These are phyloP conservation scores for Cataglyphis rosenhaueri DNA, from an alignment of 2,888 invertebrate species.

Conservation along the genomic window DNA sequence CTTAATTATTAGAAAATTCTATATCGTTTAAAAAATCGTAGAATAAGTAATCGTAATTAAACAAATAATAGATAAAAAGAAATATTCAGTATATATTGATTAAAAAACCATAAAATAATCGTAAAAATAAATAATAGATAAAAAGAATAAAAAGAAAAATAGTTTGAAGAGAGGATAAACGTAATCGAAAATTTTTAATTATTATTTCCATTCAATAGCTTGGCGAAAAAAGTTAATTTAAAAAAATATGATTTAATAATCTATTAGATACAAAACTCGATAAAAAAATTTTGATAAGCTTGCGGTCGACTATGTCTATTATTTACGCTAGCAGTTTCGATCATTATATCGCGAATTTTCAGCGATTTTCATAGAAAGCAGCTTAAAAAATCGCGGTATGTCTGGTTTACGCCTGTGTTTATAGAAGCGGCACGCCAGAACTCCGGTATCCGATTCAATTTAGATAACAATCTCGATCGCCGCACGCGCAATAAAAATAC, in stretches of 20 bases:
- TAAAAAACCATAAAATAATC: not conserved
- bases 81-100: not conserved
- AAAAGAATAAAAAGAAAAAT: not conserved
- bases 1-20: not conserved
- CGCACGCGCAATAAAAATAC: constrained; percentile 73
- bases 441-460: constrained; percentile 74
- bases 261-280: not conserved
- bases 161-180: not conserved
- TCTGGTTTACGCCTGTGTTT: constrained; percentile 69
- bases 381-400: constrained; percentile 69
- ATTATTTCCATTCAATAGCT: not conserved
- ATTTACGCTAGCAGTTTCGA: constrained; percentile 36
- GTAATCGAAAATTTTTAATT: not conserved
- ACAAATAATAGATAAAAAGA: not conserved
- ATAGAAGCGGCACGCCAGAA: constrained; percentile 70
- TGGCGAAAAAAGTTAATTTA: not conserved
- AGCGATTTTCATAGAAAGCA: constrained; percentile 74
- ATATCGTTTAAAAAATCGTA: not conserved
- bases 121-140: not conserved
- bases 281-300: constrained; percentile 4
- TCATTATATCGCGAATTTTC: constrained; percentile 71
- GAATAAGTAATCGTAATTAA: not conserved
- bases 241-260: not conserved
- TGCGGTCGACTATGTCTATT: not conserved
- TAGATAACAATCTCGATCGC: constrained; percentile 82